Evolutionary conservation across 2,113 vertebrate species (phyloP), one percentile per base, ranked within the genome.

Genomic region (Scalopus aquaticus): DNA sequence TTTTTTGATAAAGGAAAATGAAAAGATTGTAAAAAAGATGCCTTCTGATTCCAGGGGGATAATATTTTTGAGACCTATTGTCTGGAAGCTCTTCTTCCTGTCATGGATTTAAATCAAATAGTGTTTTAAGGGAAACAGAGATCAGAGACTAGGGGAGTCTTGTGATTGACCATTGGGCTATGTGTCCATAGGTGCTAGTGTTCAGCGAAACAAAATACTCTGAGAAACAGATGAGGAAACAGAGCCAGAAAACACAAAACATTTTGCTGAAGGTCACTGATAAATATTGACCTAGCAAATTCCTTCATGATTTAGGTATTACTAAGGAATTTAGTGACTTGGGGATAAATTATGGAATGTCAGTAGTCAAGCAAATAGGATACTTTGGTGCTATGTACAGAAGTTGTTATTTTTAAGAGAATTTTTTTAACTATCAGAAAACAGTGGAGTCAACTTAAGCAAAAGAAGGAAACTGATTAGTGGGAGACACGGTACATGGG

Each of bases 1-100:
- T 24, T 92, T 90, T 86, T 88, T 70, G 51, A 46, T 54, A 76
- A 94, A 39, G n/a, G 12, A 51, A 67, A 93, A 32, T 84, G 60
- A 64, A 70, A 39, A 80, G 46, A 70, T 17, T 58, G 19, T 80
- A 30, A 83, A 56, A 82, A 84, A 90, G 54, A n/a, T 30, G 11
- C 60, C 35, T 72, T 16, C 2, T 81, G 16, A 90, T 94, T 78
- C 70, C 62, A 56, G n/a, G 32, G 32, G 16, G 26, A 64, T 32
- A 30, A 11, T 74, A 13, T 90, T 37, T 60, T 37, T 62, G 15
- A 88, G 5, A 4, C 35, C 22, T 0, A 1, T 77, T 88, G 42
- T 46, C 60, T 67, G 49, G 67, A 93, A 95, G 20, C 26, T 58
- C 0, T 51, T 77, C 35, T 37, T 82, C 42, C 42, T 88, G 42